These are phyloP conservation scores for Agriopis leucophaearia DNA, from an alignment of 2,888 invertebrate genomes.

Conservation along the genomic window DNA sequence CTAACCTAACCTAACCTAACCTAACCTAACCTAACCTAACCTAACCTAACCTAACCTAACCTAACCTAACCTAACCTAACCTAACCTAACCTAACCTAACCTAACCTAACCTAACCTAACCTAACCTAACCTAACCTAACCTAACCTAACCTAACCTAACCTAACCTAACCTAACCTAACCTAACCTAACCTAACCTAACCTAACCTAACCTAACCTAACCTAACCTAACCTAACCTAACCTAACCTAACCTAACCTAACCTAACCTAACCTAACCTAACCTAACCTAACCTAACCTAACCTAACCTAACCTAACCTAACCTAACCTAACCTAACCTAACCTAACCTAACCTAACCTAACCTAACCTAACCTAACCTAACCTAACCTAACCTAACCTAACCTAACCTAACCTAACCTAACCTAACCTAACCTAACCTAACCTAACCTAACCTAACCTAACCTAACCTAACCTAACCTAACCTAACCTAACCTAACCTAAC, in stretches of 20 bases:
- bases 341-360: constrained; percentile 5
- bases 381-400: constrained; percentile 5
- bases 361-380: constrained; percentile 5
- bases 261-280: constrained; percentile 3
- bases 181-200: no score
- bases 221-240: background rate
- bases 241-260: constrained; percentile 3
- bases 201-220: no score
- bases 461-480: constrained; percentile 5
- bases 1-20: no score
- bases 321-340: constrained; percentile 3
- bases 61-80: no score
- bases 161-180: no score
- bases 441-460: constrained; percentile 5
- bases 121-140: no score
- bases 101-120: no score
- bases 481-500: constrained; percentile 5
- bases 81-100: no score
- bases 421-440: constrained; percentile 5
- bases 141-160: no score
- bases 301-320: constrained; percentile 3
- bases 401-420: constrained; percentile 5
- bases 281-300: constrained; percentile 3
- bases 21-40: no score
- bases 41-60: no score